Base-by-base conservation (phyloP, 2,797 vertebrate genomes). In the Lutjanus argentimaculatus region DNA sequence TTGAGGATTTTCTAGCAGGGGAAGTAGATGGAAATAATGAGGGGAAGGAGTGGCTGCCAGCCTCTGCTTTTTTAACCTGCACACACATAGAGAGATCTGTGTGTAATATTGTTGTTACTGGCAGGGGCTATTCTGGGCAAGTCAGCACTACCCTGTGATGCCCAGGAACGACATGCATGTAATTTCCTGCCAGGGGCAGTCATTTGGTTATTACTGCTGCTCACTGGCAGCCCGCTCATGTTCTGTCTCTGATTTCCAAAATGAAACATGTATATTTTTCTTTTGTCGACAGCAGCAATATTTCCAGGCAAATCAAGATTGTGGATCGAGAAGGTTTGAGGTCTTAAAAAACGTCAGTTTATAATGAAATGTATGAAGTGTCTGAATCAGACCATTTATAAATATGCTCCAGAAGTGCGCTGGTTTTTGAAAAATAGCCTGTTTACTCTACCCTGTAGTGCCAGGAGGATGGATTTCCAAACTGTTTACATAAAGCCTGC, bases 251-350 rank as follows among this genome's bases (percentile, higher is more conserved):
- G 82, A 91, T 91, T 93, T 86, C 86, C 85, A 83, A 92, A 93
- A 92, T 91, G 84, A 95, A 93, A 89, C 87, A 73, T 92, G 91
- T 94, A 91, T 94, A 92, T 93, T 95, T 95, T 92, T 92, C 89
- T 93, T 93, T 90, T 93, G 91, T 93, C 86, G 84, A 92, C 85
- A 84, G 87, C 90, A 70, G 87, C 87, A 76, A 89, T 93, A 87
- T 93, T 94, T 95, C 89, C 88, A 92, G 89, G 82, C 90, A 88
- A 95, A 94, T 93, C 85, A 91, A 79, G 85, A 90, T 92, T 86
- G 85, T 4, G 62, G 86, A 90, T 83, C 46, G 75, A 82, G 85
- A 84, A 77, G 17, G 80, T 86, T 80, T 80, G 68, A 76, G 75
- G 70, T 73, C 83, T 67, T 62, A 52, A 88, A 93, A 67, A 89